Base-by-base conservation (phyloP, 2,113 vertebrate species). In the Tonatia bakeri region DNA sequence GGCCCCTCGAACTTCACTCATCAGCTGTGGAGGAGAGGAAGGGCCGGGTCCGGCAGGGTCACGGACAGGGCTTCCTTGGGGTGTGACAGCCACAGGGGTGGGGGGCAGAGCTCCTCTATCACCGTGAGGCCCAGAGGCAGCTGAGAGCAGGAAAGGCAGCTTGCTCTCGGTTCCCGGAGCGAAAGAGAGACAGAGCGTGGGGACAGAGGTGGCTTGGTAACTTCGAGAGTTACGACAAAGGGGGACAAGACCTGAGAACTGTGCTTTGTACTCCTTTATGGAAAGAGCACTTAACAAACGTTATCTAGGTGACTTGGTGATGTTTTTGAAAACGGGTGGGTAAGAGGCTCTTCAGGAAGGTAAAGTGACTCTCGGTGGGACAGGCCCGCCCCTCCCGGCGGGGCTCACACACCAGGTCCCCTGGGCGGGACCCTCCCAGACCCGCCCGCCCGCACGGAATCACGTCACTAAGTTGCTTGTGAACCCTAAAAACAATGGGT, bases 81-180 rank as follows among this genome's bases (percentile, higher is more conserved):
- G 56, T 2, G 3, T 19, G 0, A 47, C 54, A 6, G 15, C 36
- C 38, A 4, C 2, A 10, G 47, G 47, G 47, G 47, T 47, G 47
- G n/a, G 28, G 1, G 7, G 38, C 5, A 47, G 36, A 0, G 0
- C 24, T 5, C 31, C 38, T 45, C 36, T 4, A 1, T 3, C 2
- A 0, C 19, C 3, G 11, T 17, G 47, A 50, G n/a, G 36, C 6
- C 76, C 5, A 20, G 84, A 38, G 1, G 47, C 47, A 28, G 72
- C 65, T 7, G 0, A 2, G 12, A 54, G 3, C 7, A 17, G 12
- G 47, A 33, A 47, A 43, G 1, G 28, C 20, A 10, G 65, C 47
- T 50, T 3, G 10, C 31, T 67, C n/a, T 45, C 47, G 11, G 20
- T 19, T 33, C 22, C 76, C 17, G 5, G 47, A 17, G 8, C 11